Conservation (phyloP, 2,113 vertebrate species). For the Numida meleagris region DNA sequence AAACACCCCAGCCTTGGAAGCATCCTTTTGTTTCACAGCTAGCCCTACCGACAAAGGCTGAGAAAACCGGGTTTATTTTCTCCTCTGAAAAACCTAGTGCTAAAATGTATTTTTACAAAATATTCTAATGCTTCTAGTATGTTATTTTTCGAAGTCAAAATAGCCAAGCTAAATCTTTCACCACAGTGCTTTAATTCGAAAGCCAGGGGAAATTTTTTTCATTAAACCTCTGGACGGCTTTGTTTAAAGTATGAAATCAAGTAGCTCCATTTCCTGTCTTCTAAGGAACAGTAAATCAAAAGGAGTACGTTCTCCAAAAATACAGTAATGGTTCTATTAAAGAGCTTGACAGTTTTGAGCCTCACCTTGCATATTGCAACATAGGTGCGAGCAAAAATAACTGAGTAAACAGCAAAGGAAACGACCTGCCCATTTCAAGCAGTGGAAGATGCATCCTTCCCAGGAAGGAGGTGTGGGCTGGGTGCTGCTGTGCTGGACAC, state of each 20-base stretch:
- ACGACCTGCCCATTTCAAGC: not conserved
- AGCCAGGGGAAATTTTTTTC: slow-evolving; percentile 72
- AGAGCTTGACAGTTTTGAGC: slow-evolving; percentile 62
- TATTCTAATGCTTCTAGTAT: slow-evolving; percentile 41
- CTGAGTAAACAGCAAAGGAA: not conserved
- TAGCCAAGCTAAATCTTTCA: slow-evolving; percentile 68
- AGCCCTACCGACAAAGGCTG: not conserved
- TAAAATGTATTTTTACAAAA: slow-evolving; percentile 56
- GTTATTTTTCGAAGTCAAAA: slow-evolving; percentile 70
- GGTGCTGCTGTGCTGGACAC: not conserved
- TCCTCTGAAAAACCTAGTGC: not conserved
- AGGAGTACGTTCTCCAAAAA: slow-evolving; percentile 39
- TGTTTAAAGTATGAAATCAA: slow-evolving; percentile 74
- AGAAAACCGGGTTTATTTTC: slow-evolving; percentile 6
- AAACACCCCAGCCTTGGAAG: slow-evolving; percentile 10
- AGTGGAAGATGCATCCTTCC: not conserved
- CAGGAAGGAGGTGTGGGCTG: not conserved
- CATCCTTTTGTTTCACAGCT: not conserved
- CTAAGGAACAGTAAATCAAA: slow-evolving; percentile 71
- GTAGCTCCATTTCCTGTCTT: slow-evolving; percentile 76
- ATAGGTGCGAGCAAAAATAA: not conserved
- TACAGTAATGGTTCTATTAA: slow-evolving; percentile 63
- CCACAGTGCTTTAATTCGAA: slow-evolving; percentile 65
- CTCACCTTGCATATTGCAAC: slow-evolving; percentile 68
- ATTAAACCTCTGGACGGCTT: slow-evolving; percentile 71